Evolutionary conservation across 2,888 invertebrate genomes (phyloP), one percentile per base, ranked within the genome.

Genomic region (Eugnorisma glareosa): DNA sequence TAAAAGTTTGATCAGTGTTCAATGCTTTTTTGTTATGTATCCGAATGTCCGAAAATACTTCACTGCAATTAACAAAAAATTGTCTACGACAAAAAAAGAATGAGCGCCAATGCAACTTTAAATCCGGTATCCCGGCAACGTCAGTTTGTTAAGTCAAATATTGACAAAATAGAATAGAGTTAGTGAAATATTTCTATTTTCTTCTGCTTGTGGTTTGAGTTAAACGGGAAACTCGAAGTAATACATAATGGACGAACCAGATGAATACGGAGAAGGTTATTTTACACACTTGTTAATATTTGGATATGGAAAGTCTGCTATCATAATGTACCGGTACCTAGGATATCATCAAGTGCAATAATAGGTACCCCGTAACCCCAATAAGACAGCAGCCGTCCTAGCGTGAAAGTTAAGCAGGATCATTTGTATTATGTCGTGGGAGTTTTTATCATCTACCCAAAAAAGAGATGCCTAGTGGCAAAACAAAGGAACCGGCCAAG

Each of bases 121-220:
- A 78, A 79, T 63, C 51, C 7, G 10, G 77, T 77, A 54, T 63
- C 77, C 79, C 37, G 11, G 77, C 77, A 77, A 77, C 77, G 45
- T 31, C 24, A 71, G n/a, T 35, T 78, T 78, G 63, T 64, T 78
- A 57, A 10, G 10, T 79, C 37, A 66, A 48, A 0, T 81, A 75
- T 80, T 69, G 68, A 75, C 59, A 51, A 81, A 79, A 10, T 68
- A 57, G n/a, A 63, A 6, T 45, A 18, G 13, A 51, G 31, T 8
- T 51, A 35, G 37, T 24, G 18, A 24, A 57, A 21, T 37, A 40
- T 11, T 11, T 10, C 0, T n/a, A 1, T 51, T 45, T n/a, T 1
- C 18, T 35, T 28, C 28, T 51, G 8, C 28, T 43, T 31, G 18
- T 8, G 1, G 57, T 59, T 69, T 24, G 40, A 40, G 64, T 40